Evolutionary conservation across 2,888 invertebrate genomes (phyloP).

Genomic region (Drosophila quinaria): DNA sequence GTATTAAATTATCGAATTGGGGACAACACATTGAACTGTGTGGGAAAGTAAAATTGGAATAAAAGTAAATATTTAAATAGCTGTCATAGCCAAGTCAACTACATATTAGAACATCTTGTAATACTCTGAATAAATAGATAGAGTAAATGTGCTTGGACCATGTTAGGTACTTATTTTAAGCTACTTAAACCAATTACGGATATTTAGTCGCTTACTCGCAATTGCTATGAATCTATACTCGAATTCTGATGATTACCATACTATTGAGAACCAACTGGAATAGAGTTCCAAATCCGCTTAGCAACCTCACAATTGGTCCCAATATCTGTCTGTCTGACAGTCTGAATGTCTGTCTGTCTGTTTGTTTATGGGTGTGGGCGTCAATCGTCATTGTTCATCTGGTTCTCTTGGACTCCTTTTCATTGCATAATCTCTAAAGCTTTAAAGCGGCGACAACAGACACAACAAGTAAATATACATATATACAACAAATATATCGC

Average conservation of each 20-base stretch:
- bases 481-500: slow-evolving; percentile 4
- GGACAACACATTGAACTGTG: slow-evolving; percentile 1
- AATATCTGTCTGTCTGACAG: neutral
- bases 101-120: neutral
- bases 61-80: slow-evolving; percentile 7
- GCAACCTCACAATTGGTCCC: slow-evolving; percentile 69
- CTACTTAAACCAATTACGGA: slow-evolving; percentile 17
- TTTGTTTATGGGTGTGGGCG: slow-evolving; percentile 10
- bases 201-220: slow-evolving; percentile 7
- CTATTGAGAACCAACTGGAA: slow-evolving; percentile 23
- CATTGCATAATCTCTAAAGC: slow-evolving; percentile 74
- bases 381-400: slow-evolving; percentile 19
- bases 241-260: slow-evolving; percentile 23
- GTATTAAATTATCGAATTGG: slow-evolving; percentile 1
- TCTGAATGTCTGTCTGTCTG: neutral
- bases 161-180: slow-evolving; percentile 10
- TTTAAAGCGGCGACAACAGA: slow-evolving; percentile 22
- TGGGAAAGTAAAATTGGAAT: slow-evolving; percentile 1
- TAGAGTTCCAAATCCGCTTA: slow-evolving; percentile 68
- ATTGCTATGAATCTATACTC: slow-evolving; percentile 28
- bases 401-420: slow-evolving; percentile 31
- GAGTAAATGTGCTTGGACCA: too few species aligned
- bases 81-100: neutral
- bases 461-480: slow-evolving; percentile 29
- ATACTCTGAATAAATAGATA: neutral